Evolutionary conservation across 2,113 vertebrate species (phyloP), one percentile per base, ranked within the genome.

Genomic region (Notarius lentiginosus): DNA sequence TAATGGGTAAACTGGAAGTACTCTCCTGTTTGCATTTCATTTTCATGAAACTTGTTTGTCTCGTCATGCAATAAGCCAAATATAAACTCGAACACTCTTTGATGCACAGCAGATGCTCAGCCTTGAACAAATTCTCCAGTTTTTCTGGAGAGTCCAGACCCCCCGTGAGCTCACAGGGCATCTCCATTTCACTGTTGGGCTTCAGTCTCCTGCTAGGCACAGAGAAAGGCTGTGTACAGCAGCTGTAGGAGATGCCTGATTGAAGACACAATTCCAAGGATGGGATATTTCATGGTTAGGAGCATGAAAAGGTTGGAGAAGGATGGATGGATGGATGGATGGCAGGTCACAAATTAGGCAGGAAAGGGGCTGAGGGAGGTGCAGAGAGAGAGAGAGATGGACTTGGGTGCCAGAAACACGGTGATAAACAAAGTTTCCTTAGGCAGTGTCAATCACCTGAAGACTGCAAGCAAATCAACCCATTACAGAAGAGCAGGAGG

Each of bases 181-280:
- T 34, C 76, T 79, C 63, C 20, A 70, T 72, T 76, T 61, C 63
- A 61, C 51, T 10, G 30, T 63, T 80, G 85, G 60, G 24, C 76
- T 51, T 49, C 22, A 91, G 91, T 90, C 89, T 88, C 93, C 91
- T 79, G 91, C 86, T n/a, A 86, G 53, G 91, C 68, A 85, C 87
- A 72, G 79, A 92, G 87, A 94, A 92, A 91, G 88, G 81, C 85
- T 66, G 86, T 88, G 89, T 89, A 89, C 90, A 72, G 79, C 79
- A 27, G 90, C 91, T 89, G 86, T 90, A 90, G 90, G 92, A 93
- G 88, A 93, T 79, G 86, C 89, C 90, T 95, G 93, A 95, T 94
- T 94, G 95, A 95, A 93, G 93, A 94, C 93, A 92, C 94, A 88
- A 94, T 94, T 92, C 92, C 91, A 90, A 93, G 91, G 91, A 92